A percentile compares a stretch with the other conserved stretches of the same genome.
These are phyloP conservation scores for Bombycilla garrulus DNA, from an alignment of 2,113 vertebrate species.

Conservation along the genomic window DNA sequence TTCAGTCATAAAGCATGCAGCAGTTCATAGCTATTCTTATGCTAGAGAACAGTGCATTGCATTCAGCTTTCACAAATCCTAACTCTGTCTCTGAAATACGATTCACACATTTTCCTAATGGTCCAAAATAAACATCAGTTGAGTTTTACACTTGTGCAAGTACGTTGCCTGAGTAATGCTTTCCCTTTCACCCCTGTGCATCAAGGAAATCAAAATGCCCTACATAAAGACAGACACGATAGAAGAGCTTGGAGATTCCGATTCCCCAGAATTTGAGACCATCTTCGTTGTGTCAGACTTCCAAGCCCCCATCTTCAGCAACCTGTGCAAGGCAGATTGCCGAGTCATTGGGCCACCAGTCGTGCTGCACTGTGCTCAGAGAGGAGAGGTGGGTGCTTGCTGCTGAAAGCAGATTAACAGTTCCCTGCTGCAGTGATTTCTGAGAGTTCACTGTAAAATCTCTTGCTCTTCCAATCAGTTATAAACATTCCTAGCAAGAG, in stretches of 20 bases:
- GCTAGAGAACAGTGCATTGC: neutral
- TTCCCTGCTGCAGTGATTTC: neutral
- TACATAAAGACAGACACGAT: constrained; percentile 81
- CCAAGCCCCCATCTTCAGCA: constrained; percentile 78
- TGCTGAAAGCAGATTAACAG: neutral
- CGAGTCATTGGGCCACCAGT: constrained; percentile 91
- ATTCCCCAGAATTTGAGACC: constrained; percentile 87
- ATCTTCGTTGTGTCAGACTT: constrained; percentile 89
- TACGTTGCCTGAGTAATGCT: neutral
- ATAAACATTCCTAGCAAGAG: neutral
- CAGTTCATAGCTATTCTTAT: constrained; percentile 42
- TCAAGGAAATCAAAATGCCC: constrained; percentile 87
- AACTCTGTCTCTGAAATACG: neutral
- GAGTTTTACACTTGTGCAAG: neutral
- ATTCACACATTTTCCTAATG: neutral
- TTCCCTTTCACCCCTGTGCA: neutral
- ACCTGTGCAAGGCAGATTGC: constrained; percentile 85
- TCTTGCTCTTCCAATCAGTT: neutral
- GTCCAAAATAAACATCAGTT: neutral
- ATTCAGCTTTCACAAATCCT: neutral
- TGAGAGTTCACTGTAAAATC: neutral
- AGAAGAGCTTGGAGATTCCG: constrained; percentile 82
- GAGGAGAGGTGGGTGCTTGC: constrained; percentile 79
- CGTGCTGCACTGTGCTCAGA: constrained; percentile 84
- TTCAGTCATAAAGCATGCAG: neutral